Evolutionary conservation across 2,797 vertebrate species (phyloP).

Genomic region (Simalia tracyae): DNA sequence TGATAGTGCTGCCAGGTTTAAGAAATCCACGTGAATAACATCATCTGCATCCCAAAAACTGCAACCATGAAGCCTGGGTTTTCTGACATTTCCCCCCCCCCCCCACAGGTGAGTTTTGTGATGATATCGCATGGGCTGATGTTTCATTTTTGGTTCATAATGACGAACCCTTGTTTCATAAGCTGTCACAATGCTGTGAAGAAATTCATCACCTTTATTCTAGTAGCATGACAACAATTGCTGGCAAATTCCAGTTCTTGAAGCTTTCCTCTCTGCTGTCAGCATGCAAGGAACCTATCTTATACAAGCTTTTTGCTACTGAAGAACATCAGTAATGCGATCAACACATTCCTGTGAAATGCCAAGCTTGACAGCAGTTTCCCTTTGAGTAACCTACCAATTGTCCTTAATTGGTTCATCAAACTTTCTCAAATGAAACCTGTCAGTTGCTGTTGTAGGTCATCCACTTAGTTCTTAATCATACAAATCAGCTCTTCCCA

Average conservation of each 20-base stretch:
- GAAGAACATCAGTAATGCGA: background rate
- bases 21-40: background rate
- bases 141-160: background rate
- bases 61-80: background rate
- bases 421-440: background rate
- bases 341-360: background rate
- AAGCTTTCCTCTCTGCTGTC: background rate
- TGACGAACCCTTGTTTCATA: background rate
- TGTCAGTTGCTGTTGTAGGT: background rate
- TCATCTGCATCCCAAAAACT: background rate
- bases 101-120: background rate
- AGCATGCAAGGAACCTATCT: background rate
- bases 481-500: background rate
- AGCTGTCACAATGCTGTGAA: background rate
- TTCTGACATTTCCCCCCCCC: background rate
- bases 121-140: background rate
- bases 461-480: background rate
- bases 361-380: background rate
- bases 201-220: background rate
- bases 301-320: background rate
- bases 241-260: background rate
- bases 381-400: background rate
- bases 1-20: background rate
- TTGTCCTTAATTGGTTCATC: background rate
- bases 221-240: background rate